These are phyloP conservation scores for Aleiodes testaceus DNA, from an alignment of 2,888 invertebrate species.

Conservation along the genomic window DNA sequence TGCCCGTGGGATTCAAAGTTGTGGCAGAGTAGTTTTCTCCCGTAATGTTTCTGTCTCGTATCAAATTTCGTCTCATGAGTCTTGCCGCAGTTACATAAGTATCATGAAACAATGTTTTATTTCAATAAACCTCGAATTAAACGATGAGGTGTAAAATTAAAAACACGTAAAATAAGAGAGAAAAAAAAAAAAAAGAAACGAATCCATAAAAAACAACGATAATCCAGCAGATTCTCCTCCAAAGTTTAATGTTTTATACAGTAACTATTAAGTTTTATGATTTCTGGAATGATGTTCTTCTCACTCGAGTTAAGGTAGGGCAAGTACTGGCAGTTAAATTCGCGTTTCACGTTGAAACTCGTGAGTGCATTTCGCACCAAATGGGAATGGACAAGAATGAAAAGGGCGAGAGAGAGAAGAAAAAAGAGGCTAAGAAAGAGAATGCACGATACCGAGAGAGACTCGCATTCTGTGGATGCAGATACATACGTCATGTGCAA, in stretches of 20 bases:
- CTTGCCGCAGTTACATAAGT: slow-evolving; percentile 9
- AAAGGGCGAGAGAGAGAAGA: slow-evolving; percentile 4
- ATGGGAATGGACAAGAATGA: slow-evolving; percentile 31
- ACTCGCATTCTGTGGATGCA: slow-evolving; percentile 5
- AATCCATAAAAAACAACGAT: slow-evolving; percentile 20
- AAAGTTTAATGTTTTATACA: slow-evolving; percentile 22
- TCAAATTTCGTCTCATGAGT: slow-evolving; percentile 12
- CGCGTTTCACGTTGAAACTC: slow-evolving; percentile 45
- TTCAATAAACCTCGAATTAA: neutral
- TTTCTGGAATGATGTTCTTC: slow-evolving; percentile 15
- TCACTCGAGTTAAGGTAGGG: slow-evolving; percentile 17
- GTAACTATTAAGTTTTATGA: slow-evolving; percentile 29
- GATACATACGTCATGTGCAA: neutral
- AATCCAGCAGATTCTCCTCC: slow-evolving; percentile 8
- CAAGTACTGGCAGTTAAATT: slow-evolving; percentile 38
- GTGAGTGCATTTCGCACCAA: slow-evolving; percentile 27
- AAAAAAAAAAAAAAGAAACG: neutral
- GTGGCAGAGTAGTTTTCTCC: slow-evolving; percentile 42
- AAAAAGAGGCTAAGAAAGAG: slow-evolving; percentile 11
- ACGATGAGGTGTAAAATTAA: too few species aligned
- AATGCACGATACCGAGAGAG: slow-evolving; percentile 4
- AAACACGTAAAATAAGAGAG: neutral
- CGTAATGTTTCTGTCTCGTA: slow-evolving; percentile 2
- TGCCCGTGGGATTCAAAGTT: slow-evolving; percentile 61
- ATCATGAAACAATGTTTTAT: slow-evolving; percentile 9